Percentiles rank a stretch among this genome's conserved stretches.
phyloP scores from a whole-genome alignment of 2,888 invertebrate genomes.

The Maniola hyperantus region DNA sequence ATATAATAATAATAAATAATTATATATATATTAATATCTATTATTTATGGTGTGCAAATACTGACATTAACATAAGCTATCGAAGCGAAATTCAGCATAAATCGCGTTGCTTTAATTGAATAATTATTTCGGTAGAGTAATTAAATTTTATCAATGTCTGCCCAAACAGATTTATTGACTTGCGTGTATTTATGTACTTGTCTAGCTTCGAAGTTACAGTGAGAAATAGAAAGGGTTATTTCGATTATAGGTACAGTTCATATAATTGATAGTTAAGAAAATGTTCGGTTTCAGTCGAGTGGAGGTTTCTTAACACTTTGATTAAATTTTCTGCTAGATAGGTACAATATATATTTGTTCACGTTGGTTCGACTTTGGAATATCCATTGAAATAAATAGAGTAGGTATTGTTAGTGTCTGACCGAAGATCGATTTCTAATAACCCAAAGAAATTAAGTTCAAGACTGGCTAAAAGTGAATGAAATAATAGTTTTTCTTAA shows the following conservation, averaged over 20 bases:
- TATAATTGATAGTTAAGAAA: not conserved
- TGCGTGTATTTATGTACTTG: slow-evolving; percentile 18
- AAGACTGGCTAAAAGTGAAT: too few relatives aligned
- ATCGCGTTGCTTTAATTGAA: slow-evolving; percentile 25
- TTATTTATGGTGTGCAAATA: slow-evolving; percentile 16
- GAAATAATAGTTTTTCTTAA: too few relatives aligned
- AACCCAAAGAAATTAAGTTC: too few relatives aligned
- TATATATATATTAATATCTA: slow-evolving; percentile 2
- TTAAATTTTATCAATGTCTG: slow-evolving; percentile 25
- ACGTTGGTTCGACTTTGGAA: not conserved
- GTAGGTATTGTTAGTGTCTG: too few relatives aligned
- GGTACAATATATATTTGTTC: not conserved
- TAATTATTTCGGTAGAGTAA: slow-evolving; percentile 24
- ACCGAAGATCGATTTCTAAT: too few relatives aligned
- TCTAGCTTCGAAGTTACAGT: not conserved
- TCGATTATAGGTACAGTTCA: not conserved
- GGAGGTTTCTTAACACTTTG: not conserved
- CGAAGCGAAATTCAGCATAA: slow-evolving; percentile 16
- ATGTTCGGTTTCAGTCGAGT: not conserved
- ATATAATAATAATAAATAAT: too few relatives aligned
- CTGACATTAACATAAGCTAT: slow-evolving; percentile 16
- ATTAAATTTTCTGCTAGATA: not conserved
- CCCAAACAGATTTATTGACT: slow-evolving; percentile 20
- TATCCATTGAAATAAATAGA: not conserved
- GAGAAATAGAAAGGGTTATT: slow-evolving; percentile 9